Percentiles rank a stretch among this genome's conserved stretches.
These are phyloP conservation scores for Cebus imitator DNA, from an alignment of 2,113 vertebrate genomes.

Conservation along the genomic window DNA sequence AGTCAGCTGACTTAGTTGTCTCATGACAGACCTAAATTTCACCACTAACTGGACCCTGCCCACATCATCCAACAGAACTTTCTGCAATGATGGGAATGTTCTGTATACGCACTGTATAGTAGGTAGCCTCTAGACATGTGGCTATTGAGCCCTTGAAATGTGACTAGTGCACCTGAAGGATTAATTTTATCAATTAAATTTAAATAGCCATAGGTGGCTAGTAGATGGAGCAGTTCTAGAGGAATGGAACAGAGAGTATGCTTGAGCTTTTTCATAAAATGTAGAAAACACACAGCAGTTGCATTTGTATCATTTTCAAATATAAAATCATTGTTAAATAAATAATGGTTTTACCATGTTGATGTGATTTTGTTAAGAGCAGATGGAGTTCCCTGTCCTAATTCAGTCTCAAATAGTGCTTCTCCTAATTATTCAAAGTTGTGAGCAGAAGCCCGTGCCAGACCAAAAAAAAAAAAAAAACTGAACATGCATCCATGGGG, in stretches of 20 bases:
- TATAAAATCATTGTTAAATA: background rate
- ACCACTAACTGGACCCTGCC: background rate
- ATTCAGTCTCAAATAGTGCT: background rate
- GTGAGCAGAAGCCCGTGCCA: background rate
- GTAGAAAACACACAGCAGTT: background rate
- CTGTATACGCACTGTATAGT: background rate
- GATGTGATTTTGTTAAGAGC: background rate
- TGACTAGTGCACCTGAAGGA: background rate
- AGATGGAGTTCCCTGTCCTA: background rate
- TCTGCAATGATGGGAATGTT: background rate
- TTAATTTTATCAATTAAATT: background rate
- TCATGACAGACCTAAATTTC: background rate
- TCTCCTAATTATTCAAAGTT: background rate
- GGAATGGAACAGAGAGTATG: background rate
- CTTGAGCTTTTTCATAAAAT: background rate
- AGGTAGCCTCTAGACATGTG: background rate
- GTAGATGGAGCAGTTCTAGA: background rate
- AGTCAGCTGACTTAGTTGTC: background rate
- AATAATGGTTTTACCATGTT: background rate
- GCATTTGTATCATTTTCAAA: background rate
- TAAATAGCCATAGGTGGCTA: background rate
- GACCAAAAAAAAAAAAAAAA: background rate
- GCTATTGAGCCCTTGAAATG: background rate
- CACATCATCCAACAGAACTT: background rate
- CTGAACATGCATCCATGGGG: background rate